Evolutionary conservation across 2,113 vertebrate species (phyloP).

Genomic region (Mastomys coucha): DNA sequence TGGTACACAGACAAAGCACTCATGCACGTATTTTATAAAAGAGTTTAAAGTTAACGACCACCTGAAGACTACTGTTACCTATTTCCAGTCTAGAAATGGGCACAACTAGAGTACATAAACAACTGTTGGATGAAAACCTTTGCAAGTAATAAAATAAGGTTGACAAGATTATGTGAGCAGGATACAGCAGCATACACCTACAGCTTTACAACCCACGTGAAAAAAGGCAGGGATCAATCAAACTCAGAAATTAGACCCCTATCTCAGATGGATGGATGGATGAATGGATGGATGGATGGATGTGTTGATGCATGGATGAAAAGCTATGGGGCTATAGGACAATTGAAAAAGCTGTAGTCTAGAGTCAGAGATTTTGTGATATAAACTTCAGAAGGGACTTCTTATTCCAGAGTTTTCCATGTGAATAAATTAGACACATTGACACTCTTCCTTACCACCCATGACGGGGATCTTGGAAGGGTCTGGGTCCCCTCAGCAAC

Average conservation of each 20-base stretch:
- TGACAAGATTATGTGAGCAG: background rate
- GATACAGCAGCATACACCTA: rapidly evolving
- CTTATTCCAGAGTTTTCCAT: background rate
- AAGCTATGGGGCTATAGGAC: background rate
- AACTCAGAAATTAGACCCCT: background rate
- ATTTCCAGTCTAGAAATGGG: background rate
- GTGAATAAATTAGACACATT: background rate
- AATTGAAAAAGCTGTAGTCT: background rate
- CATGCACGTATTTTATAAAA: background rate
- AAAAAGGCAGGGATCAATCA: background rate
- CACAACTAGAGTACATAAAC: background rate
- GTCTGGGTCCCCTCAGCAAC: background rate
- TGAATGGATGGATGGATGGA: background rate
- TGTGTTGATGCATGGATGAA: background rate
- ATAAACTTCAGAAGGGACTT: background rate
- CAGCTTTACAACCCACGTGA: background rate
- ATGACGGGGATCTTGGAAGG: background rate
- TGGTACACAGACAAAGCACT: background rate
- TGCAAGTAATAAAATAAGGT: background rate
- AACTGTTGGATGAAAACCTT: background rate
- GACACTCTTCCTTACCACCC: background rate
- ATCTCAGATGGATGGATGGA: background rate
- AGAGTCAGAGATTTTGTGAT: background rate
- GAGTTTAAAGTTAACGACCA: background rate
- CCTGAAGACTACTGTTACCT: background rate